Conservation (phyloP, 2,888 invertebrate genomes). For the Cetonia aurata region DNA sequence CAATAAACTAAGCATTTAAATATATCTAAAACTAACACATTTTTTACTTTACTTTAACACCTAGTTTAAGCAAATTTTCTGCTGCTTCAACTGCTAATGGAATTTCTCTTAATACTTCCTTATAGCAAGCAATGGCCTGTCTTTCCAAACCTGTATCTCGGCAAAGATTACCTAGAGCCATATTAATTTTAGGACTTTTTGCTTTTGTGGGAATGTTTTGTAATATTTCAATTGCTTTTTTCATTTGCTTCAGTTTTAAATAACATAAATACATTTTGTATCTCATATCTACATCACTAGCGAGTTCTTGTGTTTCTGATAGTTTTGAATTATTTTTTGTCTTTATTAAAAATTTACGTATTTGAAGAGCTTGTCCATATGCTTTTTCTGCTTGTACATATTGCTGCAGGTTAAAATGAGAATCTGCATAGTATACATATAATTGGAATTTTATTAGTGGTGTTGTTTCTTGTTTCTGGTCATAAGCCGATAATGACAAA, state of each 20-base stretch:
- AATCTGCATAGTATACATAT: conserved; percentile 78
- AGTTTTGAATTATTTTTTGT: conserved; percentile 67
- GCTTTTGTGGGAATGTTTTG: conserved; percentile 74
- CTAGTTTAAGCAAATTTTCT: conserved; percentile 78
- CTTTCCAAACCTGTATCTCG: conserved; percentile 77
- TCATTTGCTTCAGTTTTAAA: conserved; percentile 74
- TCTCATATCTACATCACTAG: conserved; percentile 77
- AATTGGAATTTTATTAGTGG: conserved; percentile 77
- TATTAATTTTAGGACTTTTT: conserved; percentile 79
- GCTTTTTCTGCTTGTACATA: conserved; percentile 78
- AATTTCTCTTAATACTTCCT: conserved; percentile 79
- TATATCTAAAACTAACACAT: not conserved
- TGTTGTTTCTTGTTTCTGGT: conserved; percentile 75
- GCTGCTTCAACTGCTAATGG: conserved; percentile 83
- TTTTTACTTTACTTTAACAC: conserved; percentile 65
- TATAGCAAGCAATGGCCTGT: conserved; percentile 80
- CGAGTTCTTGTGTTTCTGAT: conserved; percentile 67
- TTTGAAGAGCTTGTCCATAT: conserved; percentile 75
- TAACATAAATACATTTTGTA: conserved; percentile 80
- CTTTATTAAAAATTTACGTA: conserved; percentile 74
- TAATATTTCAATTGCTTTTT: conserved; percentile 72
- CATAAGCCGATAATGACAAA: conserved; percentile 74
- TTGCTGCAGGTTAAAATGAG: conserved; percentile 75
- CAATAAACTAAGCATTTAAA: conserved; percentile 60
- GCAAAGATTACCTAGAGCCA: conserved; percentile 81